These are phyloP conservation scores for Drosophila mauritiana DNA, from an alignment of 1,140 invertebrate genomes.

Conservation along the genomic window DNA sequence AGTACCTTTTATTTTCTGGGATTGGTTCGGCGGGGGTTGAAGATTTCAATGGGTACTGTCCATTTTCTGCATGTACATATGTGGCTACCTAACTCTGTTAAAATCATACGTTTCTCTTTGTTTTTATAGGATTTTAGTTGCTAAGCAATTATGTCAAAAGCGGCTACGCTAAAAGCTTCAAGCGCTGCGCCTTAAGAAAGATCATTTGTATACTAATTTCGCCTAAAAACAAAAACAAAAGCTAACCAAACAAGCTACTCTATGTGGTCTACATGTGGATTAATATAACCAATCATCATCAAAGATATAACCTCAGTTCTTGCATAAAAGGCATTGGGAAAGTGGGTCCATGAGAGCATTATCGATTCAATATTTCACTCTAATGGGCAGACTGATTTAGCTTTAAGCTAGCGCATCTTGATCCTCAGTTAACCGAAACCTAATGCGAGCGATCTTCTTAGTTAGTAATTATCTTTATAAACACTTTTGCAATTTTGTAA, in stretches of 20 bases:
- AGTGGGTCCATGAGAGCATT: constrained; percentile 19
- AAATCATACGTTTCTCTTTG: constrained; percentile 73
- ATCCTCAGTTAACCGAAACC: constrained; percentile 13
- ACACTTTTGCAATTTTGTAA: constrained; percentile 47
- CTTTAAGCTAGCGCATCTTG: constrained; percentile 28
- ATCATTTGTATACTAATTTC: constrained; percentile 84
- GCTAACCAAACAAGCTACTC: constrained; percentile 77
- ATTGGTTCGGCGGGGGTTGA: constrained; percentile 5
- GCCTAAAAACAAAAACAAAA: constrained; percentile 59
- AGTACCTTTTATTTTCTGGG: neutral
- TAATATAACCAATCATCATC: constrained; percentile 64
- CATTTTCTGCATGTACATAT: constrained; percentile 49
- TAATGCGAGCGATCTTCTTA: constrained; percentile 32
- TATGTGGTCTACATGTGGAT: constrained; percentile 81
- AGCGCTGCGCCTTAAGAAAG: constrained; percentile 74
- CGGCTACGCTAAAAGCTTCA: constrained; percentile 72
- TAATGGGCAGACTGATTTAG: constrained; percentile 23
- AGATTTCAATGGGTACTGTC: constrained; percentile 17
- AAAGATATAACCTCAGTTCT: constrained; percentile 63
- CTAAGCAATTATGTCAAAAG: constrained; percentile 79
- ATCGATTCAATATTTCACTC: neutral
- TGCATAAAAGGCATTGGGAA: constrained; percentile 20
- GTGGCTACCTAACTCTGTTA: constrained; percentile 62
- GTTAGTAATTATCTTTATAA: constrained; percentile 29
- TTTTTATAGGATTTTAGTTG: constrained; percentile 85